Evolutionary conservation across 2,113 vertebrate species (phyloP).

Genomic region (Indicator maculatus): DNA sequence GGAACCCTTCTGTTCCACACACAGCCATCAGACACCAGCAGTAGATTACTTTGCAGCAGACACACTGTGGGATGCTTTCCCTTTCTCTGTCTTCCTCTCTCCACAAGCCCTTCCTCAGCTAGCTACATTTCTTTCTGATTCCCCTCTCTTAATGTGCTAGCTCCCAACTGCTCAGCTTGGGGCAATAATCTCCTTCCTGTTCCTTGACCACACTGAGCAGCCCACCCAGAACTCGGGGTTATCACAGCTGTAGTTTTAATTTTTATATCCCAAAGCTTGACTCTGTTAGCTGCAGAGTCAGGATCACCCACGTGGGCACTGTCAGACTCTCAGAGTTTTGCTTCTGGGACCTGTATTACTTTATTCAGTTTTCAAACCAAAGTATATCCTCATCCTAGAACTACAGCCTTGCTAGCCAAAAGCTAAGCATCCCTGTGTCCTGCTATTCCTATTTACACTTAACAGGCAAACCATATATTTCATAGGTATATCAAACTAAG

Average conservation of each 20-base stretch:
- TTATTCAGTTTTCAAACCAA: not conserved
- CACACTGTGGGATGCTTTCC: accelerated
- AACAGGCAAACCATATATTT: not conserved
- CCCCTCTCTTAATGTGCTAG: not conserved
- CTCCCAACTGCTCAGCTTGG: not conserved
- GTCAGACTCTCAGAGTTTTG: not conserved
- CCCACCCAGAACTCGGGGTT: not conserved
- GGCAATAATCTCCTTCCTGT: not conserved
- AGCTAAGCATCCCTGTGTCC: not conserved
- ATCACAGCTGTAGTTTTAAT: not conserved
- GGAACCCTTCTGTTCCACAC: not conserved
- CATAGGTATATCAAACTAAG: not conserved
- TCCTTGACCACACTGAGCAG: not conserved
- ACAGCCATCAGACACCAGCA: not conserved
- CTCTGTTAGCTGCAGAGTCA: not conserved
- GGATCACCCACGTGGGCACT: not conserved
- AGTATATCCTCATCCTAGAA: not conserved
- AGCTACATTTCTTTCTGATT: not conserved
- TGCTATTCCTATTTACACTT: not conserved
- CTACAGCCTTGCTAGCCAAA: not conserved
- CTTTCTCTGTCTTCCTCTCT: not conserved
- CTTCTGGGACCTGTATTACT: not conserved
- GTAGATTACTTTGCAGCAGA: not conserved
- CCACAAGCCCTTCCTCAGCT: not conserved
- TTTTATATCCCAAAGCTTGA: not conserved